These are phyloP conservation scores for Drosophila paulistorum DNA, from an alignment of 1,140 invertebrate genomes.

Conservation along the genomic window DNA sequence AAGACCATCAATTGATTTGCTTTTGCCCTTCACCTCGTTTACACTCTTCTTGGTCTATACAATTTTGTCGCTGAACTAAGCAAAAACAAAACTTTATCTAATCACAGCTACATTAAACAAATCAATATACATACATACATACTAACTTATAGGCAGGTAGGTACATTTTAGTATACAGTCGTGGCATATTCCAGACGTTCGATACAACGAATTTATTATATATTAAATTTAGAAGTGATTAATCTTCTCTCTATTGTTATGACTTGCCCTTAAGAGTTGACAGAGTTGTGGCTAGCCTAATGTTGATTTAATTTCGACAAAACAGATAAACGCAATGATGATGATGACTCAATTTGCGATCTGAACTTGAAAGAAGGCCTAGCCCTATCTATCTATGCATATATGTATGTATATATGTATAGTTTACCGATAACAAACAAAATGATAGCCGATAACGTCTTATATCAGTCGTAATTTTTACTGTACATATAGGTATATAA, in stretches of 20 bases:
- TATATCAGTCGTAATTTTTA: slow-evolving; percentile 66
- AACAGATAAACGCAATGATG: neutral
- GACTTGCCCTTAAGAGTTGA: neutral
- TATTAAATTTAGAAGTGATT: slow-evolving; percentile 52
- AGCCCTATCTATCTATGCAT: slow-evolving; percentile 7
- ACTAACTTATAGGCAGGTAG: neutral
- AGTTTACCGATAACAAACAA: slow-evolving; percentile 53
- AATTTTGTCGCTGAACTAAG: neutral
- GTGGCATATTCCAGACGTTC: slow-evolving; percentile 1
- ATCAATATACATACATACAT: neutral
- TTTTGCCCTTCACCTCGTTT: neutral
- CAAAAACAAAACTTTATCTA: slow-evolving; percentile 42
- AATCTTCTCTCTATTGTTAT: neutral
- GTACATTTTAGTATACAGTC: neutral
- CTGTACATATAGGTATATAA: neutral
- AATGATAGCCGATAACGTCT: slow-evolving; percentile 67
- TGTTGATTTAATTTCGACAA: slow-evolving; percentile 36
- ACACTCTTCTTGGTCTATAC: neutral
- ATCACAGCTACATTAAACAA: slow-evolving; percentile 22
- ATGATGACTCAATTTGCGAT: slow-evolving; percentile 40
- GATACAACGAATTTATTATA: slow-evolving; percentile 35
- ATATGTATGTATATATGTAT: slow-evolving; percentile 28
- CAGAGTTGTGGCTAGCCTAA: neutral
- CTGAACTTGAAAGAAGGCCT: slow-evolving; percentile 43
- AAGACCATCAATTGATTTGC: slow-evolving; percentile 3